phyloP scores from a whole-genome alignment of 2,113 vertebrate species.

The Bubo bubo region DNA sequence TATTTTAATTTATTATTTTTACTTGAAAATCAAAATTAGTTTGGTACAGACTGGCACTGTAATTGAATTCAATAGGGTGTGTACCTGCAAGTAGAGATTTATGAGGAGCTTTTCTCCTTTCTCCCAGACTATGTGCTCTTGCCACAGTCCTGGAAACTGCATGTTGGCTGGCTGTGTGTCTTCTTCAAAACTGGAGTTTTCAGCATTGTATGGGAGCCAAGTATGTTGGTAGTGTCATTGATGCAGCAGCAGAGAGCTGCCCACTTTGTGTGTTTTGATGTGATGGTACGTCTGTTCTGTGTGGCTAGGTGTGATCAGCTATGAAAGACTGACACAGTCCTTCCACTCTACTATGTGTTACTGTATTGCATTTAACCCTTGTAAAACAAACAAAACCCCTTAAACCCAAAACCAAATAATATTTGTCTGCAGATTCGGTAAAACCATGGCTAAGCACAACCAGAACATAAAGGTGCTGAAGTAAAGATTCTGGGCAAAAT shows the following conservation, averaged over 20 bases:
- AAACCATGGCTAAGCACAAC: not conserved
- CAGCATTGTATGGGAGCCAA: not conserved
- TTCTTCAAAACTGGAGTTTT: not conserved
- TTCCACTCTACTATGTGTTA: not conserved
- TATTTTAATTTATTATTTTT: not conserved
- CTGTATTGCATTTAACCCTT: not conserved
- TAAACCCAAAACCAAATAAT: accelerated
- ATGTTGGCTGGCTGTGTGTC: not conserved
- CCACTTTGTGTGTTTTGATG: accelerated
- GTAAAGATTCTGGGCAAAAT: not conserved
- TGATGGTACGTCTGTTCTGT: not conserved
- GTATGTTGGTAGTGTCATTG: no score
- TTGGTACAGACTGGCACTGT: not conserved
- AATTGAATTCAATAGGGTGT: not conserved
- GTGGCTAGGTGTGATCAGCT: not conserved
- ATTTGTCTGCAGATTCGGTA: not conserved
- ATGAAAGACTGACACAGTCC: accelerated
- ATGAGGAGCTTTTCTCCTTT: not conserved
- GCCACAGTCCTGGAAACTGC: not conserved
- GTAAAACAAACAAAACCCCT: not conserved
- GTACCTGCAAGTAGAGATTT: not conserved
- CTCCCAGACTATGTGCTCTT: not conserved
- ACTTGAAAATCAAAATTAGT: not conserved
- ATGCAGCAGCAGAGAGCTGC: not conserved
- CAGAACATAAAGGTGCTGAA: not conserved